A percentile compares a stretch with the other conserved stretches of the same genome.
phyloP scores from a whole-genome alignment of 1,140 invertebrate genomes.

The Mylabris phalerata region DNA sequence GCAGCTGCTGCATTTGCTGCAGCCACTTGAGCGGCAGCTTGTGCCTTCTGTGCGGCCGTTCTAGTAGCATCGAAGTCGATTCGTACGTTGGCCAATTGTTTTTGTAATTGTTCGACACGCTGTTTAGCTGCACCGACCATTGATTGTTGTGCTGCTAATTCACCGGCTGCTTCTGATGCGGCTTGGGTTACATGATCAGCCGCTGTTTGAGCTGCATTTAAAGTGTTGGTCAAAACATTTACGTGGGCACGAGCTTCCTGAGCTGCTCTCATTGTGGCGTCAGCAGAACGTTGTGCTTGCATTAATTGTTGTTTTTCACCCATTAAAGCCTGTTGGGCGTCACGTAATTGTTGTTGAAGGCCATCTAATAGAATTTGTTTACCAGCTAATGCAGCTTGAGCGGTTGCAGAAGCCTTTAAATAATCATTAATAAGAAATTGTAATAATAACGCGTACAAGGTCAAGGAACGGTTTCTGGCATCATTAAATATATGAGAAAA shows the following conservation, averaged over 20 bases:
- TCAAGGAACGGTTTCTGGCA: not conserved
- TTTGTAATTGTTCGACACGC: constrained; percentile 50
- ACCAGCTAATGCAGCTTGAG: constrained; percentile 60
- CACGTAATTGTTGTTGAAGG: constrained; percentile 59
- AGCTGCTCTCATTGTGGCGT: constrained; percentile 54
- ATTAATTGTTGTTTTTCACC: constrained; percentile 59
- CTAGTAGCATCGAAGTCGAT: constrained; percentile 62
- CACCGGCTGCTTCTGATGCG: constrained; percentile 57
- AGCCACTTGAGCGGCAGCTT: constrained; percentile 45
- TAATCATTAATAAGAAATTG: not conserved
- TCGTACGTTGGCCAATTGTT: constrained; percentile 56
- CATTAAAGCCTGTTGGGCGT: constrained; percentile 54
- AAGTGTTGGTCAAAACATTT: constrained; percentile 45
- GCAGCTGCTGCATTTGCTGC: constrained; percentile 50
- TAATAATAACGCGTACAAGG: not conserved
- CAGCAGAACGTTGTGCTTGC: constrained; percentile 57
- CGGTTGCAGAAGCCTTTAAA: constrained; percentile 52
- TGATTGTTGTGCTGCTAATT: constrained; percentile 60
- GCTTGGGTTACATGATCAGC: constrained; percentile 58
- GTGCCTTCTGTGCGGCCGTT: constrained; percentile 56
- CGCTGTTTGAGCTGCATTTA: constrained; percentile 62
- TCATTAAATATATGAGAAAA: not conserved
- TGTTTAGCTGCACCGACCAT: constrained; percentile 63
- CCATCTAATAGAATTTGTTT: constrained; percentile 55
- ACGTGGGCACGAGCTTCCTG: constrained; percentile 63